phyloP scores from a whole-genome alignment of 2,888 invertebrate species.

The Hirtodrosophila cameraria region DNA sequence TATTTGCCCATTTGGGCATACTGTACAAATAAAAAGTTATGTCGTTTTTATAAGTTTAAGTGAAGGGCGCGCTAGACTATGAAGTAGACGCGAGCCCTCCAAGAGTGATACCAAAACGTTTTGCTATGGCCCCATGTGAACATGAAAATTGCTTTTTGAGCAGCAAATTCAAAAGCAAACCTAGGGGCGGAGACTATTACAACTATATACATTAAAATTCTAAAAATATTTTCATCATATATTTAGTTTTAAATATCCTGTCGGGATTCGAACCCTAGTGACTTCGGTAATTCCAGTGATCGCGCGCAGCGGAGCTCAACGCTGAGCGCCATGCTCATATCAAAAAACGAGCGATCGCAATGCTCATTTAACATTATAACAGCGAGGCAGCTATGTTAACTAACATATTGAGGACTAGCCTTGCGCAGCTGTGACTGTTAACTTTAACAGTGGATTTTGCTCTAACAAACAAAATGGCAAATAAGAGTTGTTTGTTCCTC shows the following conservation, averaged over 20 bases:
- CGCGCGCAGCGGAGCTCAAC: constrained; percentile 13
- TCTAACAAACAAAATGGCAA: no score
- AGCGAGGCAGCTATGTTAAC: neutral
- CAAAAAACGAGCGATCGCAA: rapidly evolving
- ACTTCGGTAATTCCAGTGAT: no score
- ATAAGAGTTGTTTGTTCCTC: no score
- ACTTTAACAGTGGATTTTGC: no score
- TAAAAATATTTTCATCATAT: no score
- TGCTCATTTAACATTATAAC: constrained; percentile 6
- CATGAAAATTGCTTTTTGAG: constrained; percentile 68
- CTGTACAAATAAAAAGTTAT: constrained; percentile 4
- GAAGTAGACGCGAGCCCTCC: constrained; percentile 46
- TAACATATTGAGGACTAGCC: no score
- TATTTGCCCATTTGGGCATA: no score
- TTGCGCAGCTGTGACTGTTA: no score
- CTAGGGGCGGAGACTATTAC: constrained; percentile 39
- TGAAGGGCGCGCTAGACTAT: constrained; percentile 38
- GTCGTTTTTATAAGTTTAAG: constrained; percentile 33
- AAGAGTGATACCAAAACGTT: constrained; percentile 72
- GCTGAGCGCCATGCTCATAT: constrained; percentile 22
- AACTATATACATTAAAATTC: neutral
- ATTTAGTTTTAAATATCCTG: neutral
- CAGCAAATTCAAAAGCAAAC: constrained; percentile 64
- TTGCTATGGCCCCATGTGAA: constrained; percentile 72
- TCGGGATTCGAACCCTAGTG: constrained; percentile 29